phyloP scores from a whole-genome alignment of 2,113 vertebrate genomes.

The Cnemophilus loriae region DNA sequence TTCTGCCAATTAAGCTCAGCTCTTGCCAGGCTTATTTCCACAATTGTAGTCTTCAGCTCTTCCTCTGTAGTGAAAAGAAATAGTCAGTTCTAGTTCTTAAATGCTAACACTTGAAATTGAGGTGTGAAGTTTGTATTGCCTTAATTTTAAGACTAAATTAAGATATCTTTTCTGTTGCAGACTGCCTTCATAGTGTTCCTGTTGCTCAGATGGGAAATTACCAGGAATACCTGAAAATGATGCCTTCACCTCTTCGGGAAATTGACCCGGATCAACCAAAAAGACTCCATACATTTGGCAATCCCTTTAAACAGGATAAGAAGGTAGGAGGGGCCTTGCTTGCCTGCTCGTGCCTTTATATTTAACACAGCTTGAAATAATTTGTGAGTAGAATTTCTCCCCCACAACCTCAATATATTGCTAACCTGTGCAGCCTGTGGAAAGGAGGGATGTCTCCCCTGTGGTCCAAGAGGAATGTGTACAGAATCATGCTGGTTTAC shows the following conservation, averaged over 20 bases:
- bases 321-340: conserved; percentile 64
- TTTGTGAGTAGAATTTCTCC: not conserved
- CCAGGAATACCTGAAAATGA: conserved; percentile 81
- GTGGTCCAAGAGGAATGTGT: not conserved
- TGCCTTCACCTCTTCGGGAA: conserved; percentile 79
- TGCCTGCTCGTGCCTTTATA: not conserved
- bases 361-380: not conserved
- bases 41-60: not conserved
- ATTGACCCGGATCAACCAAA: conserved; percentile 83
- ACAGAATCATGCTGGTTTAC: fast-evolving
- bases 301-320: conserved; percentile 84
- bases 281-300: conserved; percentile 81
- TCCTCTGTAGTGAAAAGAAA: not conserved
- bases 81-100: not conserved
- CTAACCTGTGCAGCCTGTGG: not conserved
- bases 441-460: not conserved
- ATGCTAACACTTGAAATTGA: not conserved
- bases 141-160: not conserved
- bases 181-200: conserved; percentile 80
- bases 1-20: not conserved
- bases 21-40: not conserved
- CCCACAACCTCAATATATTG: not conserved
- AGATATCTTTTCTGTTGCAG: conserved; percentile 34
- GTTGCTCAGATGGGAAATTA: conserved; percentile 85
- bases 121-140: not conserved